These are phyloP conservation scores for Caenorhabditis plicata DNA, from an alignment of 2,888 invertebrate species.

Conservation along the genomic window DNA sequence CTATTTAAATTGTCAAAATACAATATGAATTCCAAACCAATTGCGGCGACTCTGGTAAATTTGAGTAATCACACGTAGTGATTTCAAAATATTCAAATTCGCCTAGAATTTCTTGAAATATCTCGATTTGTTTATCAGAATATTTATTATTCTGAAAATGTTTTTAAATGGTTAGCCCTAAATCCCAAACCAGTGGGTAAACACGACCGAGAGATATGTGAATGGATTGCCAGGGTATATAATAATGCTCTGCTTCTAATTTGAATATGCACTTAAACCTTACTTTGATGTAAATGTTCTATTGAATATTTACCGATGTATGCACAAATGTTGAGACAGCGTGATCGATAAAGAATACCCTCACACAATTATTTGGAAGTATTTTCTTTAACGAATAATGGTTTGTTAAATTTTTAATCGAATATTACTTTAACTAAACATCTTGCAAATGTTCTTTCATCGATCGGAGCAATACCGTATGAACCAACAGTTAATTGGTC, in stretches of 20 bases:
- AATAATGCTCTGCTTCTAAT: conserved; percentile 2
- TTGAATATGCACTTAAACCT: conserved; percentile 17
- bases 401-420: not conserved
- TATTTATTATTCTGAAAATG: not conserved
- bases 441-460: conserved; percentile 22
- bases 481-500: conserved; percentile 1
- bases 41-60: no score
- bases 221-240: conserved; percentile 25
- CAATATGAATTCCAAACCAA: no score
- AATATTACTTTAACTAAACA: conserved; percentile 14
- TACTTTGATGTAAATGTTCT: not conserved
- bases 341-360: conserved; percentile 30
- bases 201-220: conserved; percentile 14
- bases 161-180: not conserved
- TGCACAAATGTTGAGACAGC: conserved; percentile 8
- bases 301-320: conserved; percentile 2
- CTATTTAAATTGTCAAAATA: no score
- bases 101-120: not conserved
- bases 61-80: not conserved
- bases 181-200: not conserved
- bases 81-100: not conserved
- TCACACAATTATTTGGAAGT: not conserved
- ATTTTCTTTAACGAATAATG: not conserved
- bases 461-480: conserved; percentile 30
- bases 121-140: not conserved